Base-by-base conservation (phyloP, 2,797 vertebrate species). In the Poeciliopsis infans region DNA sequence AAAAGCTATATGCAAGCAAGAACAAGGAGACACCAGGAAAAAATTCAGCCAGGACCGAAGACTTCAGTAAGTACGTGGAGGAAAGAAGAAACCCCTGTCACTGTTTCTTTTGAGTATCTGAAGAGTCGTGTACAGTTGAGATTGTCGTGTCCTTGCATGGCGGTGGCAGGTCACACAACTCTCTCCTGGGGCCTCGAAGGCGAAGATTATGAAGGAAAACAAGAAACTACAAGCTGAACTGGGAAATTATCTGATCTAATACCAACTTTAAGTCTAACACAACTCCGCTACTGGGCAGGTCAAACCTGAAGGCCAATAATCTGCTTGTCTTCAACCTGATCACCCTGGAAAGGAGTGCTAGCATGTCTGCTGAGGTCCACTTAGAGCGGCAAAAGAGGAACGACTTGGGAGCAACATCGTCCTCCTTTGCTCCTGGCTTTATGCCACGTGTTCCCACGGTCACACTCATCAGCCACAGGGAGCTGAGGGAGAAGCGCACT, bases 391-490 rank as follows among this genome's bases (percentile, higher is more conserved):
- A 87, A 76, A 91, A 79, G 79, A 94, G 84, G 74, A 83, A 78
- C 0, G 69, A 91, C 31, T 85, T 79, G 79, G 92, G 81, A 83
- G 73, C 79, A 0, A 51, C 61, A 15, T 69, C 39, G n/a, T 57
- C 78, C 39, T 75, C 87, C 3, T 82, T 77, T 4, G 79, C 78
- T 25, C 57, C 83, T 5, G 66, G 74, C 6, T 85, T 90, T n/a
- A 57, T 83, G 66, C 83, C 86, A 23, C 81, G 80, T 69, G 89
- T 96, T 31, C 94, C 95, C 46, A 95, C 95, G 0, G 95, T 96
- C 78, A 94, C 88, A 18, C 90, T 96, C 81, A 94, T 94, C 88
- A 96, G 91, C 88, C 91, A 88, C 86, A 90, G 94, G 33, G 84
- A 83, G 79, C 80, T 85, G 47, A 80, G 75, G 69, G 89, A 92